These are phyloP conservation scores for Cephus cinctus DNA, from an alignment of 1,140 invertebrate genomes.

Conservation along the genomic window DNA sequence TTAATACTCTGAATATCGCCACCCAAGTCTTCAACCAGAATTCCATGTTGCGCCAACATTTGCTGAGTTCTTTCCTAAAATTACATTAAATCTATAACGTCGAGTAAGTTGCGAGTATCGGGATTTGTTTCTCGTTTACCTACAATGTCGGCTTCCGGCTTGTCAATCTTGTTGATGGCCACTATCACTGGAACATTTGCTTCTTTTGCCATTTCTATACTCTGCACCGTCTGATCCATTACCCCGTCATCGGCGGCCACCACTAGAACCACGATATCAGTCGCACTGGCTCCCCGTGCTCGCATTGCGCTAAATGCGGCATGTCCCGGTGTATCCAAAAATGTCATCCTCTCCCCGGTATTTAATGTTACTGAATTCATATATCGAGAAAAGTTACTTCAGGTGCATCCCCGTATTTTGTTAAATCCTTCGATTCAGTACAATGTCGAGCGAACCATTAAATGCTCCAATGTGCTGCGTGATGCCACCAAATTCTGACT, in stretches of 20 bases:
- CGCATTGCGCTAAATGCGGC: conserved; percentile 94
- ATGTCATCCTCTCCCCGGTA: conserved; percentile 81
- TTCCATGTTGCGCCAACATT: conserved; percentile 73
- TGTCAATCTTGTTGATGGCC: conserved; percentile 99
- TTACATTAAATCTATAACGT: conserved; percentile 7
- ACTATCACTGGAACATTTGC: conserved; percentile 91
- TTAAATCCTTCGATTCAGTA: too few species aligned
- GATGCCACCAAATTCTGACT: conserved; percentile 97
- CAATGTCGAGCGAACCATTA: conserved; percentile 69
- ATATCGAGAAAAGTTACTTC: too few species aligned
- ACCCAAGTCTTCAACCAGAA: conserved; percentile 85
- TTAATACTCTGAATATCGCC: conserved; percentile 91
- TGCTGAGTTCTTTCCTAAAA: conserved; percentile 70
- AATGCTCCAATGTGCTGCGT: conserved; percentile 99
- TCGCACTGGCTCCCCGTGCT: conserved; percentile 84
- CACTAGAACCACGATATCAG: conserved; percentile 95
- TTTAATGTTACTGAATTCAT: conserved; percentile 66
- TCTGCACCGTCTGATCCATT: conserved; percentile 94
- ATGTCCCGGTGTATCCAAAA: conserved; percentile 99
- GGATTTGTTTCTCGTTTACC: too few species aligned
- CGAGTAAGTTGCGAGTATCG: too few species aligned
- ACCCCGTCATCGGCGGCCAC: conserved; percentile 99
- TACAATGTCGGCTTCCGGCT: conserved; percentile 82
- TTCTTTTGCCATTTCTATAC: conserved; percentile 73
- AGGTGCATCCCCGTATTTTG: too few species aligned